A percentile compares a stretch with the other conserved stretches of the same genome.
phyloP scores from a whole-genome alignment of 2,797 vertebrate genomes.

The Catostomus latipinnis region DNA sequence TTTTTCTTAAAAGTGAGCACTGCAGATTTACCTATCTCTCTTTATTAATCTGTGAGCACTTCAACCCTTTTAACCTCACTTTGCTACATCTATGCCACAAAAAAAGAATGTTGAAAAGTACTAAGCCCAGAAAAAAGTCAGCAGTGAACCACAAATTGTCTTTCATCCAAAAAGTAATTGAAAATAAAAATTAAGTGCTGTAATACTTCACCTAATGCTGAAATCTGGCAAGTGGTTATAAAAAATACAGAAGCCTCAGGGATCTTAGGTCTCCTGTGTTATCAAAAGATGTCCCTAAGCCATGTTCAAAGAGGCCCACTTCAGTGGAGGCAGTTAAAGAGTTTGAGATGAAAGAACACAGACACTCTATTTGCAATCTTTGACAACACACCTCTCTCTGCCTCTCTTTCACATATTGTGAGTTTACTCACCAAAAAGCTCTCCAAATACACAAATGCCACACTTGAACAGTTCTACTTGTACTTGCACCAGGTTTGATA shows the following conservation, averaged over 20 bases:
- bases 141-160: conserved; percentile 1
- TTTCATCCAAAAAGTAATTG: neutral
- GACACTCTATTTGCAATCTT: conserved; percentile 22
- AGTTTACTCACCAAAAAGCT: conserved; percentile 12
- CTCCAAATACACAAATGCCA: conserved; percentile 21
- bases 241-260: conserved; percentile 11
- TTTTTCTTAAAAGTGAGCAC: no score
- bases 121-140: neutral
- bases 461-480: neutral
- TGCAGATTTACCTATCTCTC: no score
- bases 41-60: no score
- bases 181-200: neutral
- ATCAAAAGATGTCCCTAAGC: conserved; percentile 31
- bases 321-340: conserved; percentile 38
- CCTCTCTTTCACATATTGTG: conserved; percentile 14
- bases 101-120: no score
- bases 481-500: no score
- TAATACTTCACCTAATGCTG: neutral
- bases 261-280: conserved; percentile 31
- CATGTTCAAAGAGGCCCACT: conserved; percentile 42
- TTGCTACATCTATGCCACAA: no score
- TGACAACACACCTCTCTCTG: neutral
- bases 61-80: no score
- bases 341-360: conserved; percentile 40
- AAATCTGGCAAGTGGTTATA: conserved; percentile 12